These are phyloP conservation scores for Dorcus hopei DNA, from an alignment of 2,888 invertebrate genomes.

Conservation along the genomic window DNA sequence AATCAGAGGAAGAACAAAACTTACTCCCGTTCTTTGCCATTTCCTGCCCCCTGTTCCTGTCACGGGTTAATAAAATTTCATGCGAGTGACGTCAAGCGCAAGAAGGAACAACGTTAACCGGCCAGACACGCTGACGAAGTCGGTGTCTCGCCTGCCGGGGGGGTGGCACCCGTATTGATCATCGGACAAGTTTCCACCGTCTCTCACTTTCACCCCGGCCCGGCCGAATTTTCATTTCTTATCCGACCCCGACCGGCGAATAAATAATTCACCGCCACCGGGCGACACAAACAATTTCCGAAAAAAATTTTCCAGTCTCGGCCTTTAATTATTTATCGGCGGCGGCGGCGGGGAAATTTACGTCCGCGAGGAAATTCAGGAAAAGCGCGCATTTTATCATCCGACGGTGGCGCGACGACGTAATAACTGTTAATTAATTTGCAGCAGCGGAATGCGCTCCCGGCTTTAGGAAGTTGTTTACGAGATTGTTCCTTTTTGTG, in stretches of 20 bases:
- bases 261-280: slow-evolving; percentile 1
- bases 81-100: not conserved
- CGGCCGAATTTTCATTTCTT: not conserved
- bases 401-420: too few relatives aligned
- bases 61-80: not conserved
- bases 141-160: not conserved
- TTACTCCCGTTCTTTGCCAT: too few relatives aligned
- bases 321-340: too few relatives aligned
- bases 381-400: too few relatives aligned
- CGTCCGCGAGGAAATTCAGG: too few relatives aligned
- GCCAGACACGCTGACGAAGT: not conserved
- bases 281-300: not conserved
- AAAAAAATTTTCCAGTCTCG: not conserved
- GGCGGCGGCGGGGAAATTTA: too few relatives aligned
- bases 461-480: too few relatives aligned
- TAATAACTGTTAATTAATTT: too few relatives aligned
- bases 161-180: not conserved
- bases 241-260: not conserved
- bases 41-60: too few relatives aligned
- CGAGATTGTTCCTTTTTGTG: too few relatives aligned
- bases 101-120: not conserved
- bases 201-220: not conserved
- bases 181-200: not conserved
- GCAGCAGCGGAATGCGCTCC: too few relatives aligned
- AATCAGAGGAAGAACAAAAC: too few relatives aligned